Evolutionary conservation across 2,888 invertebrate genomes (phyloP).

Genomic region (Mesopsocus fuscifrons): DNA sequence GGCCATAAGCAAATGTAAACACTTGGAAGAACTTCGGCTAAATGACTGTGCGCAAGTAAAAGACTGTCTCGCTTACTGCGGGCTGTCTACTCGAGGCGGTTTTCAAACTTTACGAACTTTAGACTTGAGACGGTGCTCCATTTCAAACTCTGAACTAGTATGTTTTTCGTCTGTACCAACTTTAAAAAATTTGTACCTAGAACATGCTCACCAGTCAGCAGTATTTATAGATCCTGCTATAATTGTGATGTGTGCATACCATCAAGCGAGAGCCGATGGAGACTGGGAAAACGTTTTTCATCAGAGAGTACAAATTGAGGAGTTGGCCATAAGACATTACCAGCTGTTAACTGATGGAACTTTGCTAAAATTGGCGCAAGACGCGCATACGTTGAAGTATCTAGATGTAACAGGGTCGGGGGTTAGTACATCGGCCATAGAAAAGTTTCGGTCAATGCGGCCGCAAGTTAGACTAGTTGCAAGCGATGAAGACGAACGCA

Average conservation of each 20-base stretch:
- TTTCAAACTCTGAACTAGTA: conserved; percentile 37
- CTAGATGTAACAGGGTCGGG: conserved; percentile 7
- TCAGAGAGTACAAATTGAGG: not conserved
- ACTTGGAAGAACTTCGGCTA: conserved; percentile 39
- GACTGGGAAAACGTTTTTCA: not conserved
- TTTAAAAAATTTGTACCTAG: conserved; percentile 31
- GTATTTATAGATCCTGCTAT: not conserved
- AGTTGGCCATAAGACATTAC: not conserved
- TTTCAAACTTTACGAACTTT: conserved; percentile 36
- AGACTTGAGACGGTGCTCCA: conserved; percentile 33
- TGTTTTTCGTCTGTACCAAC: conserved; percentile 33
- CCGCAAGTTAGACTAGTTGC: conserved; percentile 3
- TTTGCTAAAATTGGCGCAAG: conserved; percentile 1
- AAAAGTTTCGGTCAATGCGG: not conserved
- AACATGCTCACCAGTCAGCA: conserved; percentile 28
- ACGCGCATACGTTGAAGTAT: not conserved
- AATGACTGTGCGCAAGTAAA: conserved; percentile 43
- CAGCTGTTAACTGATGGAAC: not conserved
- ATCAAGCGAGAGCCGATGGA: not conserved
- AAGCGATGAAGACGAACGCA: too few species aligned
- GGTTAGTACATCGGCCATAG: not conserved
- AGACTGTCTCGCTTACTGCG: conserved; percentile 57
- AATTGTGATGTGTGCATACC: not conserved
- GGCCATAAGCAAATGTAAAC: conserved; percentile 47
- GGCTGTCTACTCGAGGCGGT: conserved; percentile 52